phyloP scores from a whole-genome alignment of 35 echinoderm and acorn worm genomes.

The Acanthaster planci region DNA sequence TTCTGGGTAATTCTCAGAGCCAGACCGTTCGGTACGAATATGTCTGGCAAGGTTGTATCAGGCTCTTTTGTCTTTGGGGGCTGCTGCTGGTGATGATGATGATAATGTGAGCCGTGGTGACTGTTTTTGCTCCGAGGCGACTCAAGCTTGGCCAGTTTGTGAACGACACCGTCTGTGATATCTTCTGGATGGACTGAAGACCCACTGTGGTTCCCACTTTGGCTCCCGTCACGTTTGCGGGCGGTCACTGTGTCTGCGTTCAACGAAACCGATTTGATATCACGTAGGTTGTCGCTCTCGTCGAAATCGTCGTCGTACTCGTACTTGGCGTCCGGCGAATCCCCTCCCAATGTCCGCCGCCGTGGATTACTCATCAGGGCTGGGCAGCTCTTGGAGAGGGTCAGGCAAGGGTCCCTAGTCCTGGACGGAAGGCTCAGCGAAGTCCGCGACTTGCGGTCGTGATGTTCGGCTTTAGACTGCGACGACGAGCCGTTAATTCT shows the following conservation, averaged over 20 bases:
- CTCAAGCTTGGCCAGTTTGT: slow-evolving; percentile 9
- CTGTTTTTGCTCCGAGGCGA: background rate
- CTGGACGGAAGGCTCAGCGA: background rate
- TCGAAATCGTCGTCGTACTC: slow-evolving; percentile 18
- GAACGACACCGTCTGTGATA: slow-evolving; percentile 5
- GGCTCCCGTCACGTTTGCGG: background rate
- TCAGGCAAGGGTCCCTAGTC: slow-evolving; percentile 22
- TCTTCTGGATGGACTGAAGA: background rate
- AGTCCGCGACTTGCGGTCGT: slow-evolving; percentile 23
- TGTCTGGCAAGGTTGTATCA: background rate
- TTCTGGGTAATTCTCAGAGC: background rate
- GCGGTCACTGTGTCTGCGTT: background rate
- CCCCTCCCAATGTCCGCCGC: slow-evolving; percentile 10
- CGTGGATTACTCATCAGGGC: slow-evolving; percentile 27
- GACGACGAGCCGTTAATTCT: slow-evolving; percentile 12
- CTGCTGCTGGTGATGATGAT: background rate
- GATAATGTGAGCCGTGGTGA: too few species aligned
- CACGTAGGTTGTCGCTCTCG: background rate
- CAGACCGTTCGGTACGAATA: background rate
- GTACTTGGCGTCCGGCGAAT: slow-evolving; percentile 21
- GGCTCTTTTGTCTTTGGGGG: slow-evolving; percentile 10
- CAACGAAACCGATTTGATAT: background rate
- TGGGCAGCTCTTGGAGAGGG: slow-evolving; percentile 49
- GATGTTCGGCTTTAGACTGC: background rate
- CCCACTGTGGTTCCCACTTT: background rate